These are phyloP conservation scores for Labeo calbasu DNA, from an alignment of 2,797 vertebrate species.

Conservation along the genomic window DNA sequence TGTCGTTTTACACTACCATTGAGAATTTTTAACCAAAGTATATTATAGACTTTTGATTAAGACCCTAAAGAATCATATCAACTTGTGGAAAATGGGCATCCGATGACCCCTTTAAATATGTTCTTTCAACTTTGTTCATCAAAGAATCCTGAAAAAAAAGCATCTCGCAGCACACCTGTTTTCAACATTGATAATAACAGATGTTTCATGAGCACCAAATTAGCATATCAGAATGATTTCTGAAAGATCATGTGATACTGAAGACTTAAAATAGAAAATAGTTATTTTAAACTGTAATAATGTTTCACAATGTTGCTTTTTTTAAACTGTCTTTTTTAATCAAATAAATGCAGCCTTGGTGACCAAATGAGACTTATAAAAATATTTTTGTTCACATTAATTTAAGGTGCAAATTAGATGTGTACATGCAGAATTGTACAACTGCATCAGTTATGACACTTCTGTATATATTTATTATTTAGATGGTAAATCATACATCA, in stretches of 20 bases:
- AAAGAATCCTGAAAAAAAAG: neutral
- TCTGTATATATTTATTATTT: conserved; percentile 12
- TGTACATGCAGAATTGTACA: neutral
- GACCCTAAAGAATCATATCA: too few species aligned
- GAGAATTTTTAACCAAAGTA: too few species aligned
- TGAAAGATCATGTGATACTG: neutral
- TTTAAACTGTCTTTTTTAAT: neutral
- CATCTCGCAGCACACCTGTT: neutral
- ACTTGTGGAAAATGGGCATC: too few species aligned
- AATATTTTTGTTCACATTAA: neutral
- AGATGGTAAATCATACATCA: neutral
- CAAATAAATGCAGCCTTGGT: neutral
- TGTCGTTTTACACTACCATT: too few species aligned
- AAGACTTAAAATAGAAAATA: neutral
- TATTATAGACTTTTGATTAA: too few species aligned
- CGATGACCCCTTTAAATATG: too few species aligned
- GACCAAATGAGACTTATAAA: neutral
- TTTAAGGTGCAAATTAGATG: neutral
- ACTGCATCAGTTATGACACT: neutral
- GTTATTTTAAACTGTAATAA: neutral
- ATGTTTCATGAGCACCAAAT: neutral
- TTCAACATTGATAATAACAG: neutral
- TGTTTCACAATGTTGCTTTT: neutral
- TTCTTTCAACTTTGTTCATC: neutral
- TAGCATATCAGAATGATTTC: neutral